Evolutionary conservation across 2,888 invertebrate genomes (phyloP), one percentile per base, ranked within the genome.

Genomic region (Seira ritae): DNA sequence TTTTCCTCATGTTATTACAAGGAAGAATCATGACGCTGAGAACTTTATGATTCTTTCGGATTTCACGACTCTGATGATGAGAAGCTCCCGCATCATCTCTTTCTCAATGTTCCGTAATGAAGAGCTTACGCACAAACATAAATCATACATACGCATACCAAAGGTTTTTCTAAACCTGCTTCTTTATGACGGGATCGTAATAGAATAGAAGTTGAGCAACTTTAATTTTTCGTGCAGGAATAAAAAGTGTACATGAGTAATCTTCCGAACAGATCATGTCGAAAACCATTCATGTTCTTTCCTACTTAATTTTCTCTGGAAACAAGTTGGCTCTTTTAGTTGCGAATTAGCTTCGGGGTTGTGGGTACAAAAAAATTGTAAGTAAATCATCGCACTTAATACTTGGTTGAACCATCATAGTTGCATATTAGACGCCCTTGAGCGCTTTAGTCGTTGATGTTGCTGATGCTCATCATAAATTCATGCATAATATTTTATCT

Each of bases 111-210:
- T 50, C 50, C 50, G 50, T 50, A 50, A 50, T 50, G 50, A 50
- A 50, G 50, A 50, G 50, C 50, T 50, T 50, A 50, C 50, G 50
- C 50, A 50, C 17, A 50, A 50, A 50, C 50, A 50, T 50, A 50
- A 50, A 50, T 50, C 50, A 50, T 50, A 50, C 50, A n/a, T n/a
- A 50, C 50, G 50, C 50, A 50, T 50, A 50, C 6, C 50, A n/a
- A 50, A 50, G 17, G 12, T n/a, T 50, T 50, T 50, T 50, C 17
- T 12, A 50, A 50, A 50, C 50, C 50, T n/a, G 50, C 50, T 50
- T 50, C 8, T 50, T 50, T n/a, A 50, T n/a, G 17, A 50, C 12
- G 50, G 17, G 3, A 50, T 3, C 17, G 50, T 50, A 50, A 50
- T 50, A n/a, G 50, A 50, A 50, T 15, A 50, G n/a, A n/a, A n/a